Evolutionary conservation across 1,140 invertebrate species (phyloP).

Genomic region (Diachasma alloeum): DNA sequence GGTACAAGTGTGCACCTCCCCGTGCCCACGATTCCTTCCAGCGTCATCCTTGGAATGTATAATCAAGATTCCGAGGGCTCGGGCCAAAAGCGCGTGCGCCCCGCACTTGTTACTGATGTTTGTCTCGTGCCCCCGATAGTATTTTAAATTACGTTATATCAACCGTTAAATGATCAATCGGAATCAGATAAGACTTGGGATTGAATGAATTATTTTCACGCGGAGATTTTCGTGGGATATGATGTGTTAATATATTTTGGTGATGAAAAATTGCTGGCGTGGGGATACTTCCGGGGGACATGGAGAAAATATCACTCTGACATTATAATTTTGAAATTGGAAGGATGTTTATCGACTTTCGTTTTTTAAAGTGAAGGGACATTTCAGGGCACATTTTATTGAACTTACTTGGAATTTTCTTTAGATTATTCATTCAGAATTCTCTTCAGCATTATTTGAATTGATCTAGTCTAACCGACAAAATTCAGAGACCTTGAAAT

Average conservation of each 20-base stretch:
- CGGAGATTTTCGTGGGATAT: not conserved
- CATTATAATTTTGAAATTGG: too few relatives aligned
- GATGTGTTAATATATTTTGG: not conserved
- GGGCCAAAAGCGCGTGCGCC: constrained; percentile 19
- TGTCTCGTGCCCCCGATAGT: constrained; percentile 10
- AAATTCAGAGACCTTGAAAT: too few relatives aligned
- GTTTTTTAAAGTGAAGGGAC: too few relatives aligned
- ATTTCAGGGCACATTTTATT: too few relatives aligned
- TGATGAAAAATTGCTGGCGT: not conserved
- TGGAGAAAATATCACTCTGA: too few relatives aligned
- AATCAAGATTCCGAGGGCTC: constrained; percentile 54
- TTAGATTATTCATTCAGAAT: too few relatives aligned
- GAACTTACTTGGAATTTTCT: too few relatives aligned
- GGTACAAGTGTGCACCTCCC: not conserved
- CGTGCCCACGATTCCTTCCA: not conserved
- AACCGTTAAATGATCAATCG: constrained; percentile 5
- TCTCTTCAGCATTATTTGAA: too few relatives aligned
- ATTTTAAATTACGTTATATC: constrained; percentile 6
- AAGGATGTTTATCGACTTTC: too few relatives aligned
- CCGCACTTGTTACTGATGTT: constrained; percentile 7
- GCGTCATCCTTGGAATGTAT: constrained; percentile 52
- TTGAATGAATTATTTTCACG: not conserved
- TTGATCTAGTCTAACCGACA: too few relatives aligned
- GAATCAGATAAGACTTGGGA: not conserved
- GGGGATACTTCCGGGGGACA: too few relatives aligned